A percentile compares a stretch with the other conserved stretches of the same genome.
These are phyloP conservation scores for Oophaga sylvatica DNA, from an alignment of 2,797 vertebrate species.

Conservation along the genomic window DNA sequence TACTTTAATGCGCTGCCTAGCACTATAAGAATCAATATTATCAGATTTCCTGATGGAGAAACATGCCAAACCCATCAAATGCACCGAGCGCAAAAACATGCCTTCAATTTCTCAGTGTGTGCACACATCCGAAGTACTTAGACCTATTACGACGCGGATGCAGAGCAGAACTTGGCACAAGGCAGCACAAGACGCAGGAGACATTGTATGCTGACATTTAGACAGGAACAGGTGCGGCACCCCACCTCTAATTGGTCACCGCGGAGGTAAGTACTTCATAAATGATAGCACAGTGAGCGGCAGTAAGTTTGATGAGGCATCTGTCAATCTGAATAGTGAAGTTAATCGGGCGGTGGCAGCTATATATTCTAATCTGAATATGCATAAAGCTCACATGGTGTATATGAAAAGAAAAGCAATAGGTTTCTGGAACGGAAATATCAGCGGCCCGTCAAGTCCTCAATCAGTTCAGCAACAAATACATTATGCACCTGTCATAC, in stretches of 20 bases:
- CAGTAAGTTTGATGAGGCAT: constrained; percentile 47
- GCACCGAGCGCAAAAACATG: not conserved
- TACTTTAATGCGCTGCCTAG: not conserved
- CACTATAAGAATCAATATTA: not conserved
- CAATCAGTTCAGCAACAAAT: constrained; percentile 22
- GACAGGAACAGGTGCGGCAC: constrained; percentile 55
- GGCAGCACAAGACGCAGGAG: not conserved
- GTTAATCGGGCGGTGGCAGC: constrained; percentile 50
- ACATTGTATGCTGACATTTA: constrained; percentile 14
- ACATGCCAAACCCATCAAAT: not conserved
- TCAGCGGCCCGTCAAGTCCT: constrained; percentile 25
- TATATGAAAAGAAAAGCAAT: constrained; percentile 40
- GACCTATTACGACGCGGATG: constrained; percentile 14
- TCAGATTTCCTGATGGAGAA: not conserved
- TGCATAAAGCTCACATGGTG: constrained; percentile 39
- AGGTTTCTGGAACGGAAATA: constrained; percentile 35
- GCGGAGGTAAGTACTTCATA: constrained; percentile 53
- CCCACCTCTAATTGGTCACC: constrained; percentile 57
- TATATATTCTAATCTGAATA: constrained; percentile 54
- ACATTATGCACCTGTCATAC: constrained; percentile 52
- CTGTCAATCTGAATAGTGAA: constrained; percentile 49
- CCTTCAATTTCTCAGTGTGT: constrained; percentile 39
- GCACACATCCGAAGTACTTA: constrained; percentile 23
- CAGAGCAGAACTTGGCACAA: constrained; percentile 46
- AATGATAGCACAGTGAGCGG: constrained; percentile 44